Percentiles rank a stretch among this genome's conserved stretches.
These are phyloP conservation scores for Andrena camellia DNA, from an alignment of 2,888 invertebrate genomes.

Conservation along the genomic window DNA sequence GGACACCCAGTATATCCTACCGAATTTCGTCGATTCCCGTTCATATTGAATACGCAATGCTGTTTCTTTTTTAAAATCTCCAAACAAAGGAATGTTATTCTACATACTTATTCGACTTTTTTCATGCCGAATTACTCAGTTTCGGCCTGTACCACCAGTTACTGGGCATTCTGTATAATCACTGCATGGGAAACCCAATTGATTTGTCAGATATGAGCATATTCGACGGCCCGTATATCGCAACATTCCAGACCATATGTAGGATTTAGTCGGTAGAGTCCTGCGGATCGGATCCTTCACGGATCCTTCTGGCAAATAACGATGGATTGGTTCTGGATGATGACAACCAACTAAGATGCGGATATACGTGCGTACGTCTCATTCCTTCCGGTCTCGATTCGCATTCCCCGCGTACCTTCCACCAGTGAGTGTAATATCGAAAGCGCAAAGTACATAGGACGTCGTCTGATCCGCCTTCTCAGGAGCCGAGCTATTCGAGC, in stretches of 20 bases:
- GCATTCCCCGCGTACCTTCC: constrained; percentile 41
- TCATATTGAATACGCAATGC: no score
- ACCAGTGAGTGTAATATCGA: constrained; percentile 68
- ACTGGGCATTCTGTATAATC: not conserved
- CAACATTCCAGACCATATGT: not conserved
- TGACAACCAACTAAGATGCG: constrained; percentile 54
- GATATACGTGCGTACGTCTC: constrained; percentile 60
- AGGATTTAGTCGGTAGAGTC: constrained; percentile 1
- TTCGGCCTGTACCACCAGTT: no score
- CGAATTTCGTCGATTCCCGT: no score
- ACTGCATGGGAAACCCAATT: not conserved
- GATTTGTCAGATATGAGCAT: not conserved
- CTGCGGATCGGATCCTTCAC: constrained; percentile 35
- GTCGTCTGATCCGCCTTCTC: constrained; percentile 71
- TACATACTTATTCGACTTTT: no score
- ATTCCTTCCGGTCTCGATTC: constrained; percentile 55
- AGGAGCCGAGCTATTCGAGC: constrained; percentile 60
- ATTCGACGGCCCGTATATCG: not conserved
- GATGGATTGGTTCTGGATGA: constrained; percentile 63
- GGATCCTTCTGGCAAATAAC: constrained; percentile 72
- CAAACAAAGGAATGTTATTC: no score
- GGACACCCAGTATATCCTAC: no score
- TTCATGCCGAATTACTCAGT: no score
- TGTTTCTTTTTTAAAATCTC: no score
- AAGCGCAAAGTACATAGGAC: constrained; percentile 65